Conservation (phyloP, 2,888 invertebrate genomes). For the Drosophila rellima region DNA sequence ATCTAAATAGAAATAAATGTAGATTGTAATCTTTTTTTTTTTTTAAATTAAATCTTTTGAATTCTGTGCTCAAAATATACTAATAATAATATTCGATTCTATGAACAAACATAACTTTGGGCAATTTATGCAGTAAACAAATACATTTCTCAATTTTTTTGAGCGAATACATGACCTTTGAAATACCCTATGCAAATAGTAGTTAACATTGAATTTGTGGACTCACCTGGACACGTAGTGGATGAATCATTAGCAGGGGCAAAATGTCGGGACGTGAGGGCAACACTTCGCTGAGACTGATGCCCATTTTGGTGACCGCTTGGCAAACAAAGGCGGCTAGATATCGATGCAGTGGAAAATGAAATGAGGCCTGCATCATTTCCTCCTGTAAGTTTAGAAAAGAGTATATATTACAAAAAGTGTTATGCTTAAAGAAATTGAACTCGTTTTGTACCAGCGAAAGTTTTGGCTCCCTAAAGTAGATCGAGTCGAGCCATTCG, state of each 20-base stretch:
- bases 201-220: neutral
- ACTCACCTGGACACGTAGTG: conserved; percentile 95
- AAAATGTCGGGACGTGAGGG: conserved; percentile 92
- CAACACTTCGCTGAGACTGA: conserved; percentile 91
- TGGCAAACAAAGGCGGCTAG: conserved; percentile 94
- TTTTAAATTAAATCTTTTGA: too few relatives aligned
- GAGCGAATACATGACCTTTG: neutral
- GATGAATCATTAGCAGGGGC: conserved; percentile 95
- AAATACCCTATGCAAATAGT: neutral
- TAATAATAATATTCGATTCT: too few relatives aligned
- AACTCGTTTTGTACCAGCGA: conserved; percentile 78
- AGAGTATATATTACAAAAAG: too few relatives aligned
- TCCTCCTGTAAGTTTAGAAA: conserved; percentile 88
- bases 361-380: conserved; percentile 96
- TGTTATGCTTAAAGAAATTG: too few relatives aligned
- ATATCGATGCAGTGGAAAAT: conserved; percentile 98
- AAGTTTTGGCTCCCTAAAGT: conserved; percentile 89
- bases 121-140: too few relatives aligned
- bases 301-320: conserved; percentile 92
- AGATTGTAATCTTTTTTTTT: too few relatives aligned
- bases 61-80: too few relatives aligned
- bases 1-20: too few relatives aligned
- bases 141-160: neutral
- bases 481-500: conserved; percentile 95
- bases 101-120: too few relatives aligned